These are phyloP conservation scores for Tadarida brasiliensis DNA, from an alignment of 2,797 vertebrate genomes.

Conservation along the genomic window DNA sequence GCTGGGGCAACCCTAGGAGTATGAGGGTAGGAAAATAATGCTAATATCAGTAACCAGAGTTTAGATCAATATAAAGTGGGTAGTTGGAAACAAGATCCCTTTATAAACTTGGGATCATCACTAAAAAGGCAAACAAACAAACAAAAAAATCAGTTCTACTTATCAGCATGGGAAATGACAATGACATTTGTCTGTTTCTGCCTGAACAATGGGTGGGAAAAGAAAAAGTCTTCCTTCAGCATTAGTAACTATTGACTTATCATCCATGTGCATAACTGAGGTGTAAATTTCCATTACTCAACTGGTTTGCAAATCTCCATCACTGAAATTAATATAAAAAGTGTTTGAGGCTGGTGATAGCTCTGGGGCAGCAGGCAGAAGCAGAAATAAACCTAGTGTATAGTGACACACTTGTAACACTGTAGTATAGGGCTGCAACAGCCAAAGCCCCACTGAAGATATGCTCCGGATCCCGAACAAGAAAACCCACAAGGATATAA, in stretches of 20 bases:
- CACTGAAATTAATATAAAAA: slow-evolving; percentile 40
- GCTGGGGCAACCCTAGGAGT: neutral
- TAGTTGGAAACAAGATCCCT: neutral
- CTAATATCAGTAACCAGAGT: neutral
- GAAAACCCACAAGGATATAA: neutral
- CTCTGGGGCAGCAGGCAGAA: neutral
- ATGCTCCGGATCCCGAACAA: neutral
- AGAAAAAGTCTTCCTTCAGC: neutral
- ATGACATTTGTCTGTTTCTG: neutral
- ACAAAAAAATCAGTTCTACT: neutral
- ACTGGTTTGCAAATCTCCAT: neutral
- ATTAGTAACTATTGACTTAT: neutral
- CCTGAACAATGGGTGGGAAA: neutral
- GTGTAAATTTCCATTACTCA: neutral
- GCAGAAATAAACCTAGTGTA: neutral
- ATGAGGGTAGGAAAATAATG: neutral
- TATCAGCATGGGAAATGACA: neutral
- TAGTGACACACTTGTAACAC: neutral
- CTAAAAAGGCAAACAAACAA: neutral
- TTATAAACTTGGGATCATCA: neutral
- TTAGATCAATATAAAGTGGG: neutral
- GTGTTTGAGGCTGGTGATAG: neutral
- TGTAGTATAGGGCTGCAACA: neutral
- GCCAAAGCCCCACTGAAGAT: neutral
- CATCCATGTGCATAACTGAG: neutral